Percentiles rank a stretch among this genome's conserved stretches.
Conservation (phyloP, 2,888 invertebrate genomes). For the Matsumyia berberina region DNA sequence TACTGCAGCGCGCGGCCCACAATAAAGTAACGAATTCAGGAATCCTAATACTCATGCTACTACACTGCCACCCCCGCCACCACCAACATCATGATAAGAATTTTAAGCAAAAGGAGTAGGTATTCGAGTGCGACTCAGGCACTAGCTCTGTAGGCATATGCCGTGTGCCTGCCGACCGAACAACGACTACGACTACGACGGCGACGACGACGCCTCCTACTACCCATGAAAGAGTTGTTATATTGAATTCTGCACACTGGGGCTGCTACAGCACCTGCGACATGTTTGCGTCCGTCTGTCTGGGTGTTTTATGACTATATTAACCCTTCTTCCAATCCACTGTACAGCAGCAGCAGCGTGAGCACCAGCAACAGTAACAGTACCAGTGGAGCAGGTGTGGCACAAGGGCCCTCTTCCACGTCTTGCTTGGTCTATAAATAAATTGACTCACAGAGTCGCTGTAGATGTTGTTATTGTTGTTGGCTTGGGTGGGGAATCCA, state of each 20-base stretch:
- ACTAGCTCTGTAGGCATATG: constrained; percentile 60
- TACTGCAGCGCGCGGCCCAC: constrained; percentile 67
- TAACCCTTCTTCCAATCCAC: constrained; percentile 67
- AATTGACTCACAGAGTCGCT: constrained; percentile 64
- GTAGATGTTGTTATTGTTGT: constrained; percentile 49
- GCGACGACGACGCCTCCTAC: constrained; percentile 15
- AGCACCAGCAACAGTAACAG: constrained; percentile 15
- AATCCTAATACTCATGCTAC: constrained; percentile 55
- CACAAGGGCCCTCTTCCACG: constrained; percentile 55
- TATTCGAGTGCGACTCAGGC: constrained; percentile 38
- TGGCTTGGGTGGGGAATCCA: constrained; percentile 7
- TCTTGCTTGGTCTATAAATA: constrained; percentile 74
- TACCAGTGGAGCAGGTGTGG: constrained; percentile 26
- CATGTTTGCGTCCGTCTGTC: constrained; percentile 76
- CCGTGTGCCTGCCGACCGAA: constrained; percentile 24
- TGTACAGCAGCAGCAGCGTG: constrained; percentile 22
- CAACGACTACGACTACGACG: too few relatives aligned
- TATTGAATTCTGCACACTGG: constrained; percentile 75
- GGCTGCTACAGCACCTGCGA: constrained; percentile 72
- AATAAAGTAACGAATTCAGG: constrained; percentile 72
- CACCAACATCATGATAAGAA: constrained; percentile 72
- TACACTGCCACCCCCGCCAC: not conserved
- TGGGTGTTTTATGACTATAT: constrained; percentile 76
- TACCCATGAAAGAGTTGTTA: constrained; percentile 69
- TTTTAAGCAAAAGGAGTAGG: constrained; percentile 67